These are phyloP conservation scores for Galemys pyrenaicus DNA, from an alignment of 2,113 vertebrate species.

Conservation along the genomic window DNA sequence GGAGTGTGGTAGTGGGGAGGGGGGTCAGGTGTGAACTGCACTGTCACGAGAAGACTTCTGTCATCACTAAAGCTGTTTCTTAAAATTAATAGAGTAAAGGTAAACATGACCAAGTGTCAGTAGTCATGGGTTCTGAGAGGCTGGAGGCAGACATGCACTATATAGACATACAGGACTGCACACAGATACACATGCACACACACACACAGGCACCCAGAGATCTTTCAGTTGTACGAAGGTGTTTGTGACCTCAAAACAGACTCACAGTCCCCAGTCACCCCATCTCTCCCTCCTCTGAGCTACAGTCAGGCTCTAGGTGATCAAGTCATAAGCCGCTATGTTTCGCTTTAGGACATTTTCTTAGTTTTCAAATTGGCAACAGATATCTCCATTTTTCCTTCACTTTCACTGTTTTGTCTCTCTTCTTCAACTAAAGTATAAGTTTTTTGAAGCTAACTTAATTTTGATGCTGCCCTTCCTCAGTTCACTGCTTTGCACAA, in stretches of 20 bases:
- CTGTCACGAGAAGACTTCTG: neutral
- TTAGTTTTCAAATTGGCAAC: neutral
- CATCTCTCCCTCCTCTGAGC: neutral
- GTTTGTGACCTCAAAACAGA: neutral
- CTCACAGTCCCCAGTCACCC: rapidly evolving
- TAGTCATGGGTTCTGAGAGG: neutral
- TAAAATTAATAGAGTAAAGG: neutral
- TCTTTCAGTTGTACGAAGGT: neutral
- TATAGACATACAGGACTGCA: neutral
- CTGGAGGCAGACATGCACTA: neutral
- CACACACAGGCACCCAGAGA: neutral
- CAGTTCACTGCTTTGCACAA: neutral
- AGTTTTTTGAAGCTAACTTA: neutral
- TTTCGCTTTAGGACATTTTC: neutral
- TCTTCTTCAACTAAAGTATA: neutral
- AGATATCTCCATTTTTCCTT: neutral
- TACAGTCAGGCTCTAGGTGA: neutral
- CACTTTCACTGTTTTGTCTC: neutral
- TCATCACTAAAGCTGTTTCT: neutral
- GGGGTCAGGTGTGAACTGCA: neutral
- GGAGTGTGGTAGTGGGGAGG: rapidly evolving
- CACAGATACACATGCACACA: neutral
- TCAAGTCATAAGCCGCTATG: neutral
- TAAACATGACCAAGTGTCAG: neutral
- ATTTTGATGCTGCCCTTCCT: neutral